Percentiles rank a stretch among this genome's conserved stretches.
phyloP scores from a whole-genome alignment of 2,113 vertebrate genomes.

The Oncorhynchus tshawytscha region DNA sequence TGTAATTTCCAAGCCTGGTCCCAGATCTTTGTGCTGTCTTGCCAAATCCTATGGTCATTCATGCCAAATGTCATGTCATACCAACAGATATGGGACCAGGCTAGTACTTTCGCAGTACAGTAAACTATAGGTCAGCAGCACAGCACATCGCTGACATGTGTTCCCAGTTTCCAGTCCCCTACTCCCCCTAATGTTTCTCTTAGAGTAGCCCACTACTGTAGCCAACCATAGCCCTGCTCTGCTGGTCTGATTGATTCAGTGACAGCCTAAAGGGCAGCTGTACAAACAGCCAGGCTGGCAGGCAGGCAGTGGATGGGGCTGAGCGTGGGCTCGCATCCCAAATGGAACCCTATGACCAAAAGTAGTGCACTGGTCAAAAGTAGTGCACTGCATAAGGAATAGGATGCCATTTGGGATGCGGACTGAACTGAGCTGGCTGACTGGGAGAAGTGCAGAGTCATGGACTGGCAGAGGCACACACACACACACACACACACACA shows the following conservation, averaged over 20 bases:
- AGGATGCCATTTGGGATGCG: no score
- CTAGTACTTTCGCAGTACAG: no score
- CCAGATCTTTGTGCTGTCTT: no score
- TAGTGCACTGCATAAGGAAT: no score
- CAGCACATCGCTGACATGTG: background rate
- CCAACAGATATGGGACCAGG: no score
- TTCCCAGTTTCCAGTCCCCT: constrained; percentile 12
- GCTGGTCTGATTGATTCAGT: constrained; percentile 29
- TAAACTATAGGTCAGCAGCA: background rate
- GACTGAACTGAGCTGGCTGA: background rate
- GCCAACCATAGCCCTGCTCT: background rate
- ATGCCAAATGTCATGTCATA: no score
- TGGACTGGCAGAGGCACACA: background rate
- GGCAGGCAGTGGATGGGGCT: background rate
- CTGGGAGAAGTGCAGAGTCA: constrained; percentile 51
- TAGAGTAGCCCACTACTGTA: background rate
- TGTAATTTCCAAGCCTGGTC: no score
- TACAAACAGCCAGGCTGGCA: constrained; percentile 61
- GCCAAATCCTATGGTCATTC: no score
- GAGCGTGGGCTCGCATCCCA: background rate
- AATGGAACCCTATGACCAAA: background rate
- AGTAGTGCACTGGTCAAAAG: no score
- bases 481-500: constrained; percentile 27
- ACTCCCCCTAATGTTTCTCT: background rate
- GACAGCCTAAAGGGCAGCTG: constrained; percentile 65